Evolutionary conservation across 2,797 vertebrate species (phyloP).

Genomic region (Clarias pachynema): DNA sequence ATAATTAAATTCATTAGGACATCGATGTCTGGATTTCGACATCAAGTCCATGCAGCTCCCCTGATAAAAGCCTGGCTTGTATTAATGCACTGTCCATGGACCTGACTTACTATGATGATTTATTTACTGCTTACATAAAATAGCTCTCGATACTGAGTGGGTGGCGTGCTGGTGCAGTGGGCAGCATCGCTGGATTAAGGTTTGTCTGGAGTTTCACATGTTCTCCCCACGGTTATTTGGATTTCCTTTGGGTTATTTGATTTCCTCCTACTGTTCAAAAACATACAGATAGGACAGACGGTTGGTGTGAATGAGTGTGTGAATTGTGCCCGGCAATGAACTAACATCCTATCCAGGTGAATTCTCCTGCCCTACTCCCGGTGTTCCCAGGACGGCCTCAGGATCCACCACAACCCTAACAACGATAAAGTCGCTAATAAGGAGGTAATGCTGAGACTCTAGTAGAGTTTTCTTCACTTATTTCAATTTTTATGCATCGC

Average conservation of each 20-base stretch:
- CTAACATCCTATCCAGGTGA: neutral
- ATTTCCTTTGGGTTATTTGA: neutral
- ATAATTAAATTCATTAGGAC: neutral
- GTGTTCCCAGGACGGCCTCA: neutral
- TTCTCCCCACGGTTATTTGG: neutral
- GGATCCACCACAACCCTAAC: neutral
- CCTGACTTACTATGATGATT: conserved; percentile 56
- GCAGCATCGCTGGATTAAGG: neutral
- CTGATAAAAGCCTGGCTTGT: neutral
- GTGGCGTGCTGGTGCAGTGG: conserved; percentile 1
- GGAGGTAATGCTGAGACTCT: no score
- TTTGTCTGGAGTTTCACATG: neutral
- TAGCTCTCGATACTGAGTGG: conserved; percentile 15
- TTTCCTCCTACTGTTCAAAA: neutral
- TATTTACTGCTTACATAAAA: conserved; percentile 31
- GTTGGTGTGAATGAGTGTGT: neutral
- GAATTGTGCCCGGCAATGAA: no score
- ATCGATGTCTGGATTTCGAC: neutral
- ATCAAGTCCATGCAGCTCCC: neutral
- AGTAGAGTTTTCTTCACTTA: neutral
- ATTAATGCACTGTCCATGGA: conserved; percentile 66
- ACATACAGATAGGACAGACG: neutral
- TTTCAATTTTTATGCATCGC: neutral
- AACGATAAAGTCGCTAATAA: neutral
- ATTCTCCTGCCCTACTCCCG: neutral